A percentile compares a stretch with the other conserved stretches of the same genome.
These are phyloP conservation scores for Danio tinwini DNA, from an alignment of 2,797 vertebrate genomes.

Conservation along the genomic window DNA sequence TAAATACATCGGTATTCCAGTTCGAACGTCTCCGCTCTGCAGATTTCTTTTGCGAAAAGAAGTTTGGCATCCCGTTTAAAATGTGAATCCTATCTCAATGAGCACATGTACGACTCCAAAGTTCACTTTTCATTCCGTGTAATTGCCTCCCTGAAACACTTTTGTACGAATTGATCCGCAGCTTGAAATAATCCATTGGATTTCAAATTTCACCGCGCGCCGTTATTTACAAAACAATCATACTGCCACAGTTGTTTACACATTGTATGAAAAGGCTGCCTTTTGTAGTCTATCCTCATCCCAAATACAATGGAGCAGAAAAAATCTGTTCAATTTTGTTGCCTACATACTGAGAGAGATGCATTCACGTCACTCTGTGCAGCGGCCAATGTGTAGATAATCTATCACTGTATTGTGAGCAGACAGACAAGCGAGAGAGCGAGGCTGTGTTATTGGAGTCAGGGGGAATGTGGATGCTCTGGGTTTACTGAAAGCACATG, in stretches of 20 bases:
- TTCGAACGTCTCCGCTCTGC: constrained; percentile 26
- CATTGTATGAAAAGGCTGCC: constrained; percentile 41
- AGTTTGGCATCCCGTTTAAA: constrained; percentile 63
- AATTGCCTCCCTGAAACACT: constrained; percentile 56
- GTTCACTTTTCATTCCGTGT: constrained; percentile 55
- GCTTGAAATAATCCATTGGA: constrained; percentile 56
- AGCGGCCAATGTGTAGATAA: constrained; percentile 34
- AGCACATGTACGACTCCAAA: constrained; percentile 63
- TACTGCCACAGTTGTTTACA: constrained; percentile 52
- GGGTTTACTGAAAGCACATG: constrained; percentile 43
- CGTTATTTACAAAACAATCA: constrained; percentile 56
- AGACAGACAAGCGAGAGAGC: constrained; percentile 14
- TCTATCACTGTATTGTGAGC: constrained; percentile 46
- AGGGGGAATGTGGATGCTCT: constrained; percentile 27
- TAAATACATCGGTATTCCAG: not conserved
- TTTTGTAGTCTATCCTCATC: constrained; percentile 47
- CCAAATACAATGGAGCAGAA: constrained; percentile 39
- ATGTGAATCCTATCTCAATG: constrained; percentile 70
- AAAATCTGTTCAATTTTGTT: constrained; percentile 44
- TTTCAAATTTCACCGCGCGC: constrained; percentile 48
- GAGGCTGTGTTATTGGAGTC: constrained; percentile 41
- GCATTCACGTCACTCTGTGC: constrained; percentile 42
- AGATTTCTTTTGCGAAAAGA: constrained; percentile 64
- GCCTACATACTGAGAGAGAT: constrained; percentile 30
- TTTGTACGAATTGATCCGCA: constrained; percentile 61